phyloP scores from a whole-genome alignment of 2,797 vertebrate species.

The Melanotaenia trifasciata region DNA sequence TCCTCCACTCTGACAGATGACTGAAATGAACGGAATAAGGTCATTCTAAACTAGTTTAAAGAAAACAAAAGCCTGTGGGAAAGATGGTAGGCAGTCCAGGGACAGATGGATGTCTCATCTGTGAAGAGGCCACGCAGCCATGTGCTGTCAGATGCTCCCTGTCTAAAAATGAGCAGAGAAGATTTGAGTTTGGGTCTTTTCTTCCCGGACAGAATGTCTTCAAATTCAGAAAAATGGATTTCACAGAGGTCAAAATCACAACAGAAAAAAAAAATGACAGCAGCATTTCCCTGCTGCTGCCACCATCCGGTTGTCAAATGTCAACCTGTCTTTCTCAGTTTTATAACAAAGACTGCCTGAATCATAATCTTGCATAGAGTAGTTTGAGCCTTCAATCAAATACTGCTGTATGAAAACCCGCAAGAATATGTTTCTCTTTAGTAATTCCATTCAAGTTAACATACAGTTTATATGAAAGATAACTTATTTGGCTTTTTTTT shows the following conservation, averaged over 20 bases:
- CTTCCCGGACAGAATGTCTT: slow-evolving; percentile 70
- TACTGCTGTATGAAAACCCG: not conserved
- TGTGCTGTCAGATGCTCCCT: slow-evolving; percentile 69
- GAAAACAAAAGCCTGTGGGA: slow-evolving; percentile 44
- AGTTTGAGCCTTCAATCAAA: slow-evolving; percentile 11
- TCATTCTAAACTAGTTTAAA: slow-evolving; percentile 23
- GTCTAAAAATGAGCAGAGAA: slow-evolving; percentile 64
- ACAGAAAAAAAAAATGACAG: slow-evolving; percentile 71
- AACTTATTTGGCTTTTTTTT: not conserved
- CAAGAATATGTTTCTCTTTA: not conserved
- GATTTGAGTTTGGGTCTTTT: slow-evolving; percentile 61
- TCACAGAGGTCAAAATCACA: slow-evolving; percentile 69
- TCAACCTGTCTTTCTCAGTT: slow-evolving; percentile 40
- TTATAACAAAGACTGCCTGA: slow-evolving; percentile 13
- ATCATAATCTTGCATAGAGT: slow-evolving; percentile 39
- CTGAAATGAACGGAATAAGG: slow-evolving; percentile 28
- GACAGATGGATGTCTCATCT: slow-evolving; percentile 69
- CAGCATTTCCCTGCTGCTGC: slow-evolving; percentile 62
- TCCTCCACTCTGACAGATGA: slow-evolving; percentile 29
- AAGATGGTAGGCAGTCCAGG: slow-evolving; percentile 42
- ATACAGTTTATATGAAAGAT: not conserved
- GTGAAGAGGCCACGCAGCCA: slow-evolving; percentile 52
- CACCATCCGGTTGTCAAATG: slow-evolving; percentile 64
- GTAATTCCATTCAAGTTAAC: not conserved
- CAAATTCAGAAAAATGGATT: slow-evolving; percentile 76